phyloP scores from a whole-genome alignment of 1,140 invertebrate genomes.

The Procambarus virginalis region DNA sequence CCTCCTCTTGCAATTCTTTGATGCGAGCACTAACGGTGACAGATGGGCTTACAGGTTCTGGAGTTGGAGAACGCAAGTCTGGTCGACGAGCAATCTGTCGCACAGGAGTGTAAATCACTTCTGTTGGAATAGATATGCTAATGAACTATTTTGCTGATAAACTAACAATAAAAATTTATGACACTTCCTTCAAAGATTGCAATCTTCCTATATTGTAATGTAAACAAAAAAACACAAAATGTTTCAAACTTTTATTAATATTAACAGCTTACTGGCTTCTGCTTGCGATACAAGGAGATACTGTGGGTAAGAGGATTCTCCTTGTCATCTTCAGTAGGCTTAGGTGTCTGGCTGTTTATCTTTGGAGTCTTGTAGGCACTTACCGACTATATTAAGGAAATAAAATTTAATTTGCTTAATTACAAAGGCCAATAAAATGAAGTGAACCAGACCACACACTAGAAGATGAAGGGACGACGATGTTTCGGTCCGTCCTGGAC shows the following conservation, averaged over 20 bases:
- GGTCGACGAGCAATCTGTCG: slow-evolving; percentile 69
- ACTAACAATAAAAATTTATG: neutral
- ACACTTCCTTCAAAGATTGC: neutral
- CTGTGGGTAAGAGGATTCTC: slow-evolving; percentile 40
- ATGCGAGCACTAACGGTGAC: slow-evolving; percentile 71
- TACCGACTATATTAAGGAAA: neutral
- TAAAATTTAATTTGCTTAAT: no score
- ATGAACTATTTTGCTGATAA: no score
- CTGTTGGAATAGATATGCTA: slow-evolving; percentile 25
- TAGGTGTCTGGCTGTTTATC: slow-evolving; percentile 18
- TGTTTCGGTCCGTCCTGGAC: no score
- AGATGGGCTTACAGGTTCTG: slow-evolving; percentile 60
- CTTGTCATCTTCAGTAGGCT: slow-evolving; percentile 3
- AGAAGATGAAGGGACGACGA: no score
- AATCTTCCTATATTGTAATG: neutral
- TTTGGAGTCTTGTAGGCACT: slow-evolving; percentile 58
- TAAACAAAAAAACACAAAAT: no score
- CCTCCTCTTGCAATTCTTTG: slow-evolving; percentile 71
- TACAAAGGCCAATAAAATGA: no score
- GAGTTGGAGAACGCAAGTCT: slow-evolving; percentile 56
- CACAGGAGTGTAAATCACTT: slow-evolving; percentile 69
- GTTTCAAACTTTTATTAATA: no score
- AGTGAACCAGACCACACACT: no score
- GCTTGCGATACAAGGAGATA: slow-evolving; percentile 53
- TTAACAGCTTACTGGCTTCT: slow-evolving; percentile 44